Evolutionary conservation across 2,888 invertebrate genomes (phyloP), one percentile per base, ranked within the genome.

Genomic region (Hyppa rectilinea): DNA sequence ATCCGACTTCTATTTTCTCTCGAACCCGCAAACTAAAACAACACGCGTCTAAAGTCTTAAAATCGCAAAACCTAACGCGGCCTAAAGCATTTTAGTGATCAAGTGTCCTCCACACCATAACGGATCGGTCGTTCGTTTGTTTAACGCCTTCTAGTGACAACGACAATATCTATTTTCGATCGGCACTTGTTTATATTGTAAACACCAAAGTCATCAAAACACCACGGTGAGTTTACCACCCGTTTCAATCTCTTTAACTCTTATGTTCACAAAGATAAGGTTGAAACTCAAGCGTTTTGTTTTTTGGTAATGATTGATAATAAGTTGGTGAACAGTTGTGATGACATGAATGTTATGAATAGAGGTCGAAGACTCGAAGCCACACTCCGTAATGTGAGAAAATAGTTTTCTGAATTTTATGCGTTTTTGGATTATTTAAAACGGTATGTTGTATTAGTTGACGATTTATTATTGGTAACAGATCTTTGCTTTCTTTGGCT

Each of bases 111-210:
- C 71, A 80, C 66, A 71, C 82, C 60, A 64, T 85, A 88, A 87
- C 85, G 86, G 87, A 86, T 62, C 66, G 64, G 80, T 83, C 85
- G 84, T 78, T 67, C 87, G 92, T 93, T 90, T 92, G 91, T 92
- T 88, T 88, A 89, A 87, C 85, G 88, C 90, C 88, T 88, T 82
- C 88, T 82, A 92, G 89, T 92, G 94, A 94, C 93, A 94, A 93
- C 91, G 93, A 94, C 93, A 94, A 89, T 92, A 92, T 93, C 92
- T 92, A 91, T 92, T 90, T 91, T 90, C 89, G 91, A 94, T 92
- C 93, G 86, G 85, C 90, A 90, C 87, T 92, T 94, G 93, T 94
- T 94, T 94, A 93, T 91, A 91, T 89, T 91, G 89, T 86, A 92
- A 93, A 93, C 94, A 92, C 88, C 86, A 78, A 87, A 87, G 88